Evolutionary conservation across 2,888 invertebrate species (phyloP), one percentile per base, ranked within the genome.

Genomic region (Automeris io): DNA sequence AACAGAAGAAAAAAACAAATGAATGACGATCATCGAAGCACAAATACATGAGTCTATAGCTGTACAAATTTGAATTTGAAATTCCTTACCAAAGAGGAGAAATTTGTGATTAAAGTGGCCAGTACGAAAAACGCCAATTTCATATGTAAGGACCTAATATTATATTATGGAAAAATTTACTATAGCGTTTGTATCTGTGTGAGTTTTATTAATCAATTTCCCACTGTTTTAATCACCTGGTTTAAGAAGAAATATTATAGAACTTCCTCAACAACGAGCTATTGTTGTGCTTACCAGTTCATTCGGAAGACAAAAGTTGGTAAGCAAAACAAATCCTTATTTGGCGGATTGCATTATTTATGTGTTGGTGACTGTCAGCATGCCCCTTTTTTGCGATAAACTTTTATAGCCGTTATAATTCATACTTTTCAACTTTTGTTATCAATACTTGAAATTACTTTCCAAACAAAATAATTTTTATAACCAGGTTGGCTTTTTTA

Each of bases 311-410:
- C 78, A 79, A 81, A 86, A 85, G 70, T 86, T 86, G 78, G 54
- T 50, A 73, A 76, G 80, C n/a, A 75, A 83, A 85, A 86, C 80
- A 86, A 86, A 83, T 78, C 73, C 72, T 85, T 82, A 86, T 86
- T 81, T 78, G 68, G 67, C 53, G 67, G 68, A 70, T 63, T 85
- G 83, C 80, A 83, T 86, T 85, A 86, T 86, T 85, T 86, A 86
- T 86, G 77, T 68, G 79, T 70, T 67, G 70, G 71, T 65, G 73
- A 70, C 70, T 73, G 73, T 65, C 72, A 64, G 54, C 62, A 65
- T 67, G 66, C 85, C 81, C 81, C 79, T 69, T 79, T 81, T 75
- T 75, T 68, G 57, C 66, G 65, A 69, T 73, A 62, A 77, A 70
- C 65, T 75, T 29, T 16, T 71, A 70, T 54, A 68, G 72, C 63